These are phyloP conservation scores for Urosaurus nigricauda DNA, from an alignment of 2,797 vertebrate genomes.

Conservation along the genomic window DNA sequence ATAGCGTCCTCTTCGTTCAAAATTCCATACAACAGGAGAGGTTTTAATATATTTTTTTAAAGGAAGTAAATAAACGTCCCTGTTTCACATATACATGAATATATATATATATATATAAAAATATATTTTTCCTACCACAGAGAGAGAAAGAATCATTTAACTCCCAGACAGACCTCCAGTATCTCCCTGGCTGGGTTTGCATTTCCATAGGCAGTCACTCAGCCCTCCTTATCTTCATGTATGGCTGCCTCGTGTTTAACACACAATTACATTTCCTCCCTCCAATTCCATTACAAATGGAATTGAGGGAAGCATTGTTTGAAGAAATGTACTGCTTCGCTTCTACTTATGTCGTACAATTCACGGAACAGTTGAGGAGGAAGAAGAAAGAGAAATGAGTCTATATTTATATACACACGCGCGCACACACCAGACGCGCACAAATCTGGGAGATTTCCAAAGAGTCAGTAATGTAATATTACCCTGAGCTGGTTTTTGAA, in stretches of 20 bases:
- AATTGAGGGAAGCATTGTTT: constrained; percentile 79
- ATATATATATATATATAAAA: not conserved
- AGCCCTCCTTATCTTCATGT: constrained; percentile 72
- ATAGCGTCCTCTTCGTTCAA: not conserved
- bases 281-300: constrained; percentile 76
- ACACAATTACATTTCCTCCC: constrained; percentile 76
- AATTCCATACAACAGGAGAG: constrained; percentile 40
- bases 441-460: constrained; percentile 58
- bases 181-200: constrained; percentile 50
- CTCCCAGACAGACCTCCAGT: constrained; percentile 74
- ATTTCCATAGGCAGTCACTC: constrained; percentile 68
- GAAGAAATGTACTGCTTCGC: constrained; percentile 83
- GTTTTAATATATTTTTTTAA: not conserved
- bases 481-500: constrained; percentile 42
- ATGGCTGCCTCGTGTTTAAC: constrained; percentile 74
- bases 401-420: too few species aligned
- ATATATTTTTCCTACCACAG: not conserved
- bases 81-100: not conserved
- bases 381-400: constrained; percentile 3
- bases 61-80: constrained; percentile 23
- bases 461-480: constrained; percentile 67
- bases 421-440: too few species aligned
- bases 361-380: constrained; percentile 74
- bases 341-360: constrained; percentile 79
- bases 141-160: constrained; percentile 69